phyloP scores from a whole-genome alignment of 1,140 invertebrate genomes.

The Atopsyche davidsoni region DNA sequence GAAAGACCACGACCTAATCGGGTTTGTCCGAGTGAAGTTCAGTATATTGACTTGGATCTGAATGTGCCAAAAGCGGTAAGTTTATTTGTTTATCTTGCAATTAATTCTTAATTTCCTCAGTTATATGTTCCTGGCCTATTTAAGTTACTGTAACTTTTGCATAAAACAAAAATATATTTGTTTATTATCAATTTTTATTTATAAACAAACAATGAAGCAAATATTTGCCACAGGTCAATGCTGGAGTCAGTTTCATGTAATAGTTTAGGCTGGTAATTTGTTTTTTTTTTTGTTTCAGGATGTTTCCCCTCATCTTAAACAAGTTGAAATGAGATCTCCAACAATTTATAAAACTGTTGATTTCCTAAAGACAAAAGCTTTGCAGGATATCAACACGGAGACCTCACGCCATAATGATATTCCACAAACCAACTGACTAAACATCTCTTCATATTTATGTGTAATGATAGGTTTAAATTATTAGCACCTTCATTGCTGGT shows the following conservation, averaged over 20 bases:
- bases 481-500: too few relatives aligned
- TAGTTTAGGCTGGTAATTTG: background rate
- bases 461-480: too few relatives aligned
- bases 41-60: slow-evolving; percentile 73
- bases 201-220: too few relatives aligned
- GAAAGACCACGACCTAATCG: background rate
- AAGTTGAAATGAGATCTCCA: too few relatives aligned
- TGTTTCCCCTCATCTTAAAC: slow-evolving; percentile 7
- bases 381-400: slow-evolving; percentile 78
- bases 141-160: too few relatives aligned
- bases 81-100: slow-evolving; percentile 27
- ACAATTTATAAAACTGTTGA: slow-evolving; percentile 86
- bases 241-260: background rate
- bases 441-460: too few relatives aligned
- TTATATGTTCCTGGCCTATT: too few relatives aligned
- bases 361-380: slow-evolving; percentile 86
- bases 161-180: too few relatives aligned
- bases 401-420: slow-evolving; percentile 32
- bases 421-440: background rate
- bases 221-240: too few relatives aligned
- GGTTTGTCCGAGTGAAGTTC: slow-evolving; percentile 43
- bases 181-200: too few relatives aligned
- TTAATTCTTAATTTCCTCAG: too few relatives aligned
- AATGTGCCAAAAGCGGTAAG: slow-evolving; percentile 38
- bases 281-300: slow-evolving; percentile 15